Evolutionary conservation across 1,140 invertebrate genomes (phyloP), one percentile per base, ranked within the genome.

Genomic region (Hermetia illucens): DNA sequence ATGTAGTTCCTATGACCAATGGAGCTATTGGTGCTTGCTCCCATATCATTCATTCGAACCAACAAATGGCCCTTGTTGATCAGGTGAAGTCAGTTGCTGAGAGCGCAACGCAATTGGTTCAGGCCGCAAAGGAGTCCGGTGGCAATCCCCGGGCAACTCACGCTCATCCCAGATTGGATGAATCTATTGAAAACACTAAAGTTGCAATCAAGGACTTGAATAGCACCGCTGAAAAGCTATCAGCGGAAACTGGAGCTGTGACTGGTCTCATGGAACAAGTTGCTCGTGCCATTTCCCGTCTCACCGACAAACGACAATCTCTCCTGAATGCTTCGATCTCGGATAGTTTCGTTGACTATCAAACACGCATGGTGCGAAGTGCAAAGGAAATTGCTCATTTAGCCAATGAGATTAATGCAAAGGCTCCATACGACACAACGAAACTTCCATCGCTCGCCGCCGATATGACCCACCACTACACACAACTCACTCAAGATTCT

Each of bases 41-140:
- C 0, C 82, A 88, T 48, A 83, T 90, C 57, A 74, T 82, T 5
- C 90, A 93, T 57, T 84, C 86, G 0, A 82, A 82, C 53, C 82
- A 88, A 56, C 93, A 97, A 62, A 82, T 82, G 58, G 71, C 77
- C 17, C 63, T 96, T 15, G 64, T 98, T 13, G 87, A 96, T 55
- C 89, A 95, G 60, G 80, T 86, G 0, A 92, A 95, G 58, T 95
- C 93, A 0, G 88, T 97, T 12, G 74, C 85, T 1, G 94, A 98
- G 65, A 85, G 86, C 9, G 74, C 83, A 8, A 62, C 89, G 8
- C 87, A 93, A 52, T 64, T 96, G 24, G 68, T 96, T 30, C 81
- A 80, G 45, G 75, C 82, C 1, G 77, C 83, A 4, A 93, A 92
- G 58, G 87, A 95, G 53, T 75, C 79, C 6, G 90, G 81, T 3